These are phyloP conservation scores for Hermodice carunculata DNA, from an alignment of 2,888 invertebrate genomes.

Conservation along the genomic window DNA sequence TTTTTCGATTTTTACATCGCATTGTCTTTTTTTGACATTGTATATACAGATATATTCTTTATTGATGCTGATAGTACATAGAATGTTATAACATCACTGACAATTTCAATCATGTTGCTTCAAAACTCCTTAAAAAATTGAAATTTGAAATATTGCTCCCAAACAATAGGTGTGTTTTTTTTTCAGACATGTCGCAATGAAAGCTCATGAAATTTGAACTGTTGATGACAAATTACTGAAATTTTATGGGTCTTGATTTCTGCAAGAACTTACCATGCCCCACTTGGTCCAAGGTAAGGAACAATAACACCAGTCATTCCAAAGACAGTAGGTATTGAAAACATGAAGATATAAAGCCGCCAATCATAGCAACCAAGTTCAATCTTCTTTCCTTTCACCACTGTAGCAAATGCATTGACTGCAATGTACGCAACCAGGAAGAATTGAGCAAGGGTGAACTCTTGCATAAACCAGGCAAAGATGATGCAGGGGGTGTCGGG, in stretches of 20 bases:
- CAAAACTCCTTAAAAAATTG: no score
- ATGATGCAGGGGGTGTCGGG: constrained; percentile 9
- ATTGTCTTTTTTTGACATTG: no score
- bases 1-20: no score
- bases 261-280: not conserved
- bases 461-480: constrained; percentile 21
- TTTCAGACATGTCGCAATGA: no score
- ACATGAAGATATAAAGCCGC: not conserved
- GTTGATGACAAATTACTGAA: no score
- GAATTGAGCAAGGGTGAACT: constrained; percentile 21
- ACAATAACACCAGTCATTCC: not conserved
- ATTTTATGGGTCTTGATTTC: not conserved
- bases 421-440: constrained; percentile 20
- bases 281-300: not conserved
- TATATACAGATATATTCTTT: no score
- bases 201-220: no score
- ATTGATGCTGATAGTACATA: no score
- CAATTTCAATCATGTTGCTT: no score
- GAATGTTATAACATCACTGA: no score
- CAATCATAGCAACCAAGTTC: constrained; percentile 7
- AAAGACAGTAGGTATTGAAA: not conserved
- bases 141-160: no score
- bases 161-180: no score
- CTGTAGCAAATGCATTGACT: constrained; percentile 18
- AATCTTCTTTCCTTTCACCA: constrained; percentile 9